Conservation (phyloP, 1,140 invertebrate genomes). For the Eubasilissa regina region DNA sequence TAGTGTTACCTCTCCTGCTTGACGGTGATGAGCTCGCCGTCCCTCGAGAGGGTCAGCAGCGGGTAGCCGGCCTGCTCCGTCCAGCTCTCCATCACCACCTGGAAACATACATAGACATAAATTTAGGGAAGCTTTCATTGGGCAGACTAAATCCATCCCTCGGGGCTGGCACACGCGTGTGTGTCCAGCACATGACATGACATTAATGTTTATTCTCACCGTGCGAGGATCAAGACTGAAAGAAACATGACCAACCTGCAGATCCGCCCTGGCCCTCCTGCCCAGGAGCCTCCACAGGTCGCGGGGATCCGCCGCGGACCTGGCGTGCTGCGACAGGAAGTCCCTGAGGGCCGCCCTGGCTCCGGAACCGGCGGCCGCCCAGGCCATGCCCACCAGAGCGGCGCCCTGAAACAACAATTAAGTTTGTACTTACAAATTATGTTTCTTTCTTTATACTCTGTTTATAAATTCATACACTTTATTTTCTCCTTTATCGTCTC, state of each 20-base stretch:
- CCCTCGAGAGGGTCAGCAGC: conserved; percentile 76
- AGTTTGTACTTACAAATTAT: no score
- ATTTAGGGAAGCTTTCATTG: no score
- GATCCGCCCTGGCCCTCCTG: conserved; percentile 70
- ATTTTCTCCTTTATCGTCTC: no score
- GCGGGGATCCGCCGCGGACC: conserved; percentile 83
- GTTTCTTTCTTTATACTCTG: no score
- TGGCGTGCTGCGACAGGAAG: conserved; percentile 82
- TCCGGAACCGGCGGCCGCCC: conserved; percentile 75
- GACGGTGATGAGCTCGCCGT: conserved; percentile 75
- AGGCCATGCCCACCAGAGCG: conserved; percentile 58
- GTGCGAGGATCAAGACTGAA: no score
- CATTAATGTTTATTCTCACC: no score
- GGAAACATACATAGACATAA: conserved; percentile 51
- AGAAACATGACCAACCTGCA: no score
- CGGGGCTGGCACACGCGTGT: no score
- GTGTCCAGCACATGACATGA: no score
- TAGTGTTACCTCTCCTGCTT: conserved; percentile 72
- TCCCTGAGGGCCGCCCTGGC: conserved; percentile 79
- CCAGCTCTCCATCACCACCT: conserved; percentile 90
- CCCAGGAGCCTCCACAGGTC: conserved; percentile 85
- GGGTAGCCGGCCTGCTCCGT: conserved; percentile 88
- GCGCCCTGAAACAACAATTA: no score
- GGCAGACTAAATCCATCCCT: no score
- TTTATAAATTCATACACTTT: no score